Evolutionary conservation across 2,113 vertebrate species (phyloP).

Genomic region (Oncorhynchus tshawytscha): DNA sequence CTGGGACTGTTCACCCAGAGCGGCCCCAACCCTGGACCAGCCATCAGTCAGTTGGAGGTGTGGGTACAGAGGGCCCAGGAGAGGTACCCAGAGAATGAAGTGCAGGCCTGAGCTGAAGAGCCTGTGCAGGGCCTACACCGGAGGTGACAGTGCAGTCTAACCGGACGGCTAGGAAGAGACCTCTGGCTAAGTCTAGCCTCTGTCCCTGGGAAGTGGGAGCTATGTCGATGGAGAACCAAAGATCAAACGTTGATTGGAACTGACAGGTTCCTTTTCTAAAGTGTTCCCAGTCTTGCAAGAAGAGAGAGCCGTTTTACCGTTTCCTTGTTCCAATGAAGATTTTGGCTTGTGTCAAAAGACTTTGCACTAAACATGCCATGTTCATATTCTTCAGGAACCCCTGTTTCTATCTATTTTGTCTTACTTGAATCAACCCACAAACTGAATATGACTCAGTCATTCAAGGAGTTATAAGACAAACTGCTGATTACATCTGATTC

Average conservation of each 20-base stretch:
- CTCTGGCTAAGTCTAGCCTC: slow-evolving; percentile 31
- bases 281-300: neutral
- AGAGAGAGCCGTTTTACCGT: neutral
- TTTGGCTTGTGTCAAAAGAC: neutral
- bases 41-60: slow-evolving; percentile 69
- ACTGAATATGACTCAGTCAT: neutral
- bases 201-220: slow-evolving; percentile 52
- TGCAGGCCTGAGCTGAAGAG: slow-evolving; percentile 74
- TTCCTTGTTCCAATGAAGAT: neutral
- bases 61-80: slow-evolving; percentile 70
- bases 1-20: slow-evolving; percentile 73
- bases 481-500: neutral
- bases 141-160: slow-evolving; percentile 67
- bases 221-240: neutral
- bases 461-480: neutral
- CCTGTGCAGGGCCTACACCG: slow-evolving; percentile 65
- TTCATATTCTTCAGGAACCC: neutral
- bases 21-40: slow-evolving; percentile 48
- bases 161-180: slow-evolving; percentile 44
- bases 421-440: neutral
- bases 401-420: too few relatives aligned
- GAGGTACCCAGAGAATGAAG: slow-evolving; percentile 61
- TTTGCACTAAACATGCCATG: neutral
- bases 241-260: neutral
- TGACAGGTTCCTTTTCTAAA: neutral